Percentiles rank a stretch among this genome's conserved stretches.
These are phyloP conservation scores for Phaonia tiefii DNA, from an alignment of 2,888 invertebrate species.

Conservation along the genomic window DNA sequence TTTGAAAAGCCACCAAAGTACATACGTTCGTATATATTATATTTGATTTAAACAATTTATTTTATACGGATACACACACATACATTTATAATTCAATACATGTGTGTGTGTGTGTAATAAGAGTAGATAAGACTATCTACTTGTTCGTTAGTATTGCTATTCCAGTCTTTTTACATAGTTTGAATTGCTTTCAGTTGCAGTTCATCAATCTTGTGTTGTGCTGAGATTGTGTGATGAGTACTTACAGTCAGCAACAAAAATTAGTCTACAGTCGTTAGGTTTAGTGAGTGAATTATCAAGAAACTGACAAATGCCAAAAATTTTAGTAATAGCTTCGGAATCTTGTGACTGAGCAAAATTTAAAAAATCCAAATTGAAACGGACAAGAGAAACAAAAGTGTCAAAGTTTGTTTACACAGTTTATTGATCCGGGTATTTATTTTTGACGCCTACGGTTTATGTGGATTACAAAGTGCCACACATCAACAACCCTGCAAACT, in stretches of 20 bases:
- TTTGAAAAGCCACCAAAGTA: neutral
- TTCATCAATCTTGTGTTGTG: constrained; percentile 56
- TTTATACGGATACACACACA: neutral
- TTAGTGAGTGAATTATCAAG: too few species aligned
- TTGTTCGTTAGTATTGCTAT: neutral
- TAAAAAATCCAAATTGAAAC: too few species aligned
- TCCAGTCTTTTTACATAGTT: constrained; percentile 1
- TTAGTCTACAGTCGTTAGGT: too few species aligned
- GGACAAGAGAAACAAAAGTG: too few species aligned
- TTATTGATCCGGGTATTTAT: too few species aligned
- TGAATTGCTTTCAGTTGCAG: constrained; percentile 15
- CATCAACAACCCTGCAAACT: constrained; percentile 18
- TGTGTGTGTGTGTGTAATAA: neutral
- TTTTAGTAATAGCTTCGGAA: too few species aligned
- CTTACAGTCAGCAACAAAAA: neutral
- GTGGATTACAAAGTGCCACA: neutral
- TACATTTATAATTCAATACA: neutral
- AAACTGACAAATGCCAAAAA: too few species aligned
- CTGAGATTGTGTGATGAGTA: constrained; percentile 14
- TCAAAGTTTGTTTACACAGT: too few species aligned
- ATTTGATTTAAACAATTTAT: constrained; percentile 32
- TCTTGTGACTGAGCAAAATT: too few species aligned
- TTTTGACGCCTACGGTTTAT: too few species aligned
- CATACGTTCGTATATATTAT: neutral
- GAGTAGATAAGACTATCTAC: neutral